Percentiles rank a stretch among this genome's conserved stretches.
Evolutionary conservation across 2,888 invertebrate species (phyloP).

Genomic region (Rutpela maculata): DNA sequence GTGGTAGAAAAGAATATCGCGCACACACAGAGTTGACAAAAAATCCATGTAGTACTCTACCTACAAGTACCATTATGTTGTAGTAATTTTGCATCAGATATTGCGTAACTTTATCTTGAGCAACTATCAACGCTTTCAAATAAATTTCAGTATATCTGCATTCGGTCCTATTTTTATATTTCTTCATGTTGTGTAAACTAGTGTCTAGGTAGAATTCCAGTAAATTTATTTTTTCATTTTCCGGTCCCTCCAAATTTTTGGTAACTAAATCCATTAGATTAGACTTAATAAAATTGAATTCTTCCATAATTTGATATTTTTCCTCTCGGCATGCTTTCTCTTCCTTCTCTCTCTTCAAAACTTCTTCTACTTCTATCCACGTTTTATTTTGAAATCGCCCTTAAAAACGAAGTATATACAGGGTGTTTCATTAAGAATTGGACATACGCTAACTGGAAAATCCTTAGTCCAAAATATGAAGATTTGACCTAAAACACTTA

Average conservation of each 20-base stretch:
- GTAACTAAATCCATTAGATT: constrained; percentile 73
- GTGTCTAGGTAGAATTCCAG: constrained; percentile 79
- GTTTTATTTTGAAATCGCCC: constrained; percentile 67
- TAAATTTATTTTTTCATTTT: constrained; percentile 78
- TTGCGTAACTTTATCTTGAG: constrained; percentile 77
- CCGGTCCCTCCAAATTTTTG: constrained; percentile 76
- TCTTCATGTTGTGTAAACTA: constrained; percentile 73
- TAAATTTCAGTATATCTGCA: constrained; percentile 77
- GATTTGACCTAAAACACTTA: no score
- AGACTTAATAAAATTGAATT: constrained; percentile 69
- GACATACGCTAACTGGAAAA: no score
- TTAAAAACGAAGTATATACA: constrained; percentile 39
- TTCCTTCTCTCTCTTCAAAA: constrained; percentile 74
- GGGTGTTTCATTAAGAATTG: no score
- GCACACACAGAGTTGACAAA: constrained; percentile 74
- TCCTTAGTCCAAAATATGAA: no score
- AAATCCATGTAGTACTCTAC: constrained; percentile 71
- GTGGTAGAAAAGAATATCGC: constrained; percentile 77
- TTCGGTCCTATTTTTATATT: constrained; percentile 68
- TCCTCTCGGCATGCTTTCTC: constrained; percentile 64
- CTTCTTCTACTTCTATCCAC: constrained; percentile 75
- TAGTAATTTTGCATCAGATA: constrained; percentile 79
- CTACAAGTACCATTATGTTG: constrained; percentile 77
- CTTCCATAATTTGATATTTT: constrained; percentile 66
- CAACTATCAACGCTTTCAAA: constrained; percentile 76